phyloP scores from a whole-genome alignment of 2,797 vertebrate genomes.

The Nasua narica region DNA sequence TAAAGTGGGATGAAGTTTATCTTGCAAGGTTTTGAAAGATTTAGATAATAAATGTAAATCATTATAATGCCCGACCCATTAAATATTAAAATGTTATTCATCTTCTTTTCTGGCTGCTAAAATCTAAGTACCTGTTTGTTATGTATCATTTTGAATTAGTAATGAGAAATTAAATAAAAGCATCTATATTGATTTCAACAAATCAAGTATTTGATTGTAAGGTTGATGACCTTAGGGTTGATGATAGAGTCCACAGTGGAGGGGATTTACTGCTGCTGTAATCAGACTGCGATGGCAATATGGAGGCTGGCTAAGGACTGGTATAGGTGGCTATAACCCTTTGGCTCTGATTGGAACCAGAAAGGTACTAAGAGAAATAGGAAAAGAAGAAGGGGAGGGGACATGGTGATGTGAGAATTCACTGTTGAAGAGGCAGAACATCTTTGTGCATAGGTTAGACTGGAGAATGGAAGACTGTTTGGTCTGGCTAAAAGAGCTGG shows the following conservation, averaged over 20 bases:
- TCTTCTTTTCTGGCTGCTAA: not conserved
- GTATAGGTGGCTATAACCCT: constrained; percentile 84
- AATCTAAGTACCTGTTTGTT: not conserved
- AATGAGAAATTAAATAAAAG: not conserved
- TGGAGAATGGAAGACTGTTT: constrained; percentile 83
- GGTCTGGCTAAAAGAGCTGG: constrained; percentile 79
- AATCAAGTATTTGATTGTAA: not conserved
- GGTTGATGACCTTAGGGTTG: constrained; percentile 87
- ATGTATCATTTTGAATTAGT: not conserved
- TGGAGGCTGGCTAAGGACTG: constrained; percentile 84
- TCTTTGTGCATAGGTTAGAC: constrained; percentile 80
- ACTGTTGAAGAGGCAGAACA: constrained; percentile 88
- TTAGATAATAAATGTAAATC: not conserved
- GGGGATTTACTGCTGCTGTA: constrained; percentile 75
- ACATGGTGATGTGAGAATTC: constrained; percentile 87
- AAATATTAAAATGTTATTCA: not conserved
- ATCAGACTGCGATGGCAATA: constrained; percentile 79
- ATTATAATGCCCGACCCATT: not conserved
- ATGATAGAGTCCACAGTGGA: constrained; percentile 80
- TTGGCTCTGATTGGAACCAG: constrained; percentile 83
- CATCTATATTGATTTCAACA: not conserved
- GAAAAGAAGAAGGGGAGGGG: constrained; percentile 77
- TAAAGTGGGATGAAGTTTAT: not conserved
- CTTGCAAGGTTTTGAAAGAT: not conserved
- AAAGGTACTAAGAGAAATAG: constrained; percentile 83